A percentile compares a stretch with the other conserved stretches of the same genome.
These are phyloP conservation scores for Isichthys henryi DNA, from an alignment of 2,113 vertebrate species.

Conservation along the genomic window DNA sequence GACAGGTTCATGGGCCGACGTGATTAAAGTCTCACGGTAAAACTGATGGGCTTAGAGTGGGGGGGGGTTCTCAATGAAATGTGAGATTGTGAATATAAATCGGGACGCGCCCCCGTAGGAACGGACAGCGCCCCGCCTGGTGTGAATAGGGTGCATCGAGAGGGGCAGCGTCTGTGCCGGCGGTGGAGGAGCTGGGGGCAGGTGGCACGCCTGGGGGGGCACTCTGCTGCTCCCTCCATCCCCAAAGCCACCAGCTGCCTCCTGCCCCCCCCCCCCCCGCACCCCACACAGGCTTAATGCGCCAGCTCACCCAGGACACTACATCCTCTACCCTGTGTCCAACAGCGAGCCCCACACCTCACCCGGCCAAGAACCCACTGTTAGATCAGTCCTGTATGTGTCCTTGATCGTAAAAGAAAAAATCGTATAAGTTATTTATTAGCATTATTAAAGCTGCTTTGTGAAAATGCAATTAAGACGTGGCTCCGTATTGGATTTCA, in stretches of 20 bases:
- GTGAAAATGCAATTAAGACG: slow-evolving; percentile 48
- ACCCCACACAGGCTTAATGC: neutral
- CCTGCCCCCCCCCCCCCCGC: neutral
- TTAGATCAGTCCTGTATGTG: slow-evolving; percentile 21
- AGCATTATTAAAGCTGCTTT: slow-evolving; percentile 38
- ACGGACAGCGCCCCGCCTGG: neutral
- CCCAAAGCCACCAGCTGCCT: slow-evolving; percentile 3
- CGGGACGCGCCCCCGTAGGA: neutral
- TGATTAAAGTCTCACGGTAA: neutral
- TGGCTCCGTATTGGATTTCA: slow-evolving; percentile 41
- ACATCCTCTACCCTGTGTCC: neutral
- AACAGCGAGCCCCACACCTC: neutral
- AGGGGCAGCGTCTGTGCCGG: neutral
- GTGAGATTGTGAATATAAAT: neutral
- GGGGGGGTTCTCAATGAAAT: neutral
- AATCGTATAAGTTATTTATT: slow-evolving; percentile 40
- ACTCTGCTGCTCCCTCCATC: neutral
- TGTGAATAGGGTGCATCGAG: neutral
- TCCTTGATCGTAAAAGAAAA: slow-evolving; percentile 25
- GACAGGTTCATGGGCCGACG: neutral
- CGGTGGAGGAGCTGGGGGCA: neutral
- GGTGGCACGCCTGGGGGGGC: neutral
- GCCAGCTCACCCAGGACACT: neutral
- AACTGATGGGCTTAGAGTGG: neutral
- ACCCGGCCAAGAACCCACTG: neutral